Evolutionary conservation across 2,888 invertebrate genomes (phyloP).

Genomic region (Nephrotoma appendiculata): DNA sequence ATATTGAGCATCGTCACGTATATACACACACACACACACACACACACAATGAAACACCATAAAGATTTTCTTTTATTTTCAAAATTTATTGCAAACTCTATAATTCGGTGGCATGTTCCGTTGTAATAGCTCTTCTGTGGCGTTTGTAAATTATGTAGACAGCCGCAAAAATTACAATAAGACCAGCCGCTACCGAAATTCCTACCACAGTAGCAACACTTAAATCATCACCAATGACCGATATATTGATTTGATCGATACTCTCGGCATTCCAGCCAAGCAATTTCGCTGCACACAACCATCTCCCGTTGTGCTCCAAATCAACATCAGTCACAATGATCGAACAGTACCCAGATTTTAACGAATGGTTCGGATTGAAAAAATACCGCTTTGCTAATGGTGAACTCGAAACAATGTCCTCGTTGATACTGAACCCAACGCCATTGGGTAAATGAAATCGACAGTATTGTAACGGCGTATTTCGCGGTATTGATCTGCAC

Average conservation of each 20-base stretch:
- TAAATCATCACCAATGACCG: neutral
- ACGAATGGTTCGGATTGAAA: slow-evolving; percentile 29
- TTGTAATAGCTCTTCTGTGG: neutral
- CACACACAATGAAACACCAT: too few species aligned
- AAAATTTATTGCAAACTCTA: neutral
- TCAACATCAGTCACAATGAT: slow-evolving; percentile 29
- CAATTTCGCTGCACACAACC: slow-evolving; percentile 33
- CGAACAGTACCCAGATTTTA: slow-evolving; percentile 35
- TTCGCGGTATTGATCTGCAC: slow-evolving; percentile 34
- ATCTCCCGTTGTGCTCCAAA: slow-evolving; percentile 32
- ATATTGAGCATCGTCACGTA: neutral
- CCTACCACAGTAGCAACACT: neutral
- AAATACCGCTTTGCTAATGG: slow-evolving; percentile 32
- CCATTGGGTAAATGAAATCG: slow-evolving; percentile 32
- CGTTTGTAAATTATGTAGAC: neutral
- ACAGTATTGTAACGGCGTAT: slow-evolving; percentile 34
- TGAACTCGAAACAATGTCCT: slow-evolving; percentile 29
- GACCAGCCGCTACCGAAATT: neutral
- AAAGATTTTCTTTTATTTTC: too few species aligned
- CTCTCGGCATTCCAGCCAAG: slow-evolving; percentile 5
- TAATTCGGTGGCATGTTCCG: neutral
- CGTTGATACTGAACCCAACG: slow-evolving; percentile 33
- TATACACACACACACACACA: too few species aligned
- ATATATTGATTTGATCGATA: neutral
- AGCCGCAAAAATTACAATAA: neutral